Evolutionary conservation across 2,113 vertebrate species (phyloP).

Genomic region (Upupa epops): DNA sequence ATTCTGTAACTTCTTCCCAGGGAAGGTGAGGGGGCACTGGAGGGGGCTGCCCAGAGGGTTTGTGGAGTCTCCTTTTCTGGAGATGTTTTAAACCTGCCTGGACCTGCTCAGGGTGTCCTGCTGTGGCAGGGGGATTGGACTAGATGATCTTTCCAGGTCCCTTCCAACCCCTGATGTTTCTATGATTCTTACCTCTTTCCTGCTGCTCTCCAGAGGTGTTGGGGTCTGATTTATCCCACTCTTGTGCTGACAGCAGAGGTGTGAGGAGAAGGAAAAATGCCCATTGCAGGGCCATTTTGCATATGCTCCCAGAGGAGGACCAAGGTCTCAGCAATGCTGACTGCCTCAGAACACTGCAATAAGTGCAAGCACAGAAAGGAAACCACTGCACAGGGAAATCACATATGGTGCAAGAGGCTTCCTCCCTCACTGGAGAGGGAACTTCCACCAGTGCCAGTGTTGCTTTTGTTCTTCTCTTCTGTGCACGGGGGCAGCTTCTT

Average conservation of each 20-base stretch:
- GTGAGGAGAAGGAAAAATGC: background rate
- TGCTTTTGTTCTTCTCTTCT: background rate
- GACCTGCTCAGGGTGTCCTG: too few species aligned
- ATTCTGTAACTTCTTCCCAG: too few species aligned
- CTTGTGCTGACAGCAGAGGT: background rate
- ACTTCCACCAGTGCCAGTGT: fast-evolving
- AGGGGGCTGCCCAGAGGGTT: too few species aligned
- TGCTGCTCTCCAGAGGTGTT: fast-evolving
- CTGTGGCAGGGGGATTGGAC: too few species aligned
- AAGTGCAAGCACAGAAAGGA: background rate
- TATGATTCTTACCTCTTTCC: constrained; percentile 14
- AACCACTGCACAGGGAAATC: background rate
- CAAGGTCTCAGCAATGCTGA: background rate
- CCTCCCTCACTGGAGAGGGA: constrained; percentile 57
- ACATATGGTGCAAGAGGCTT: constrained; percentile 32
- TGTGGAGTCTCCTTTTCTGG: too few species aligned
- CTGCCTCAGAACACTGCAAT: background rate
- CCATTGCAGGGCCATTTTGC: background rate
- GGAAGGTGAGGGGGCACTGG: too few species aligned
- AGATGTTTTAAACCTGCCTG: too few species aligned
- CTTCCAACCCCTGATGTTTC: too few species aligned
- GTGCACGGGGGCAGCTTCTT: background rate
- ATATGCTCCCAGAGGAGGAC: background rate
- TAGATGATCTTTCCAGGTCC: too few species aligned
- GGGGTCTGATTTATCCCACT: fast-evolving